A percentile compares a stretch with the other conserved stretches of the same genome.
Conservation (phyloP, 2,113 vertebrate genomes). For the Oriolus oriolus region DNA sequence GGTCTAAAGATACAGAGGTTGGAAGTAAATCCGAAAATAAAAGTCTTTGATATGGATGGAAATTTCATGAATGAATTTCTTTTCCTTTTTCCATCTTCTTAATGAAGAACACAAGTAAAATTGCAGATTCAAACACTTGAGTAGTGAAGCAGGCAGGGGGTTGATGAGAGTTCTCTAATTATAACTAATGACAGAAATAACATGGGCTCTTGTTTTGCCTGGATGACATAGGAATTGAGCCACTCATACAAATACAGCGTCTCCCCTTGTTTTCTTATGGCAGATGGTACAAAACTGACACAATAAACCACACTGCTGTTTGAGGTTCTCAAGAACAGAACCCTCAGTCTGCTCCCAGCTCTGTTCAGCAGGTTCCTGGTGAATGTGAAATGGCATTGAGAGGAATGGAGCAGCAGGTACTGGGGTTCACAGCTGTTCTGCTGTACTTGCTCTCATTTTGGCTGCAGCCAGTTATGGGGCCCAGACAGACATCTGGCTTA, state of each 20-base stretch:
- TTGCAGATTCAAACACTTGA: slow-evolving; percentile 50
- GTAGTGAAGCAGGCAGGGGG: slow-evolving; percentile 51
- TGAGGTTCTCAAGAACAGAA: background rate
- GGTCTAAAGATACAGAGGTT: background rate
- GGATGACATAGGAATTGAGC: background rate
- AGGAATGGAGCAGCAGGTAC: background rate
- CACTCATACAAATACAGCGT: background rate
- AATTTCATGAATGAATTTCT: slow-evolving; percentile 49
- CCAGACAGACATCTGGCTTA: rapidly evolving
- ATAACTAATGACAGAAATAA: slow-evolving; percentile 63
- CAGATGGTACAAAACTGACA: background rate
- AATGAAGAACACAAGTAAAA: slow-evolving; percentile 43
- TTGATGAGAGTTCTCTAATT: slow-evolving; percentile 64
- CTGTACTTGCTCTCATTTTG: rapidly evolving
- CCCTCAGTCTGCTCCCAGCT: background rate
- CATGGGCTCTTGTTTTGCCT: slow-evolving; percentile 37
- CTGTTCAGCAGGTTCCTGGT: rapidly evolving
- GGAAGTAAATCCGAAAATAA: background rate
- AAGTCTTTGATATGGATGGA: background rate
- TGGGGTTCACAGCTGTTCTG: background rate
- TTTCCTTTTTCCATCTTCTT: slow-evolving; percentile 1
- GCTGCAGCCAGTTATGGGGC: background rate
- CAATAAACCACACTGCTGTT: background rate
- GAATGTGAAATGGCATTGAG: rapidly evolving
- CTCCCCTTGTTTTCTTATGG: background rate